Evolutionary conservation across 2,888 invertebrate genomes (phyloP), one percentile per base, ranked within the genome.

Genomic region (Netelia melanura): DNA sequence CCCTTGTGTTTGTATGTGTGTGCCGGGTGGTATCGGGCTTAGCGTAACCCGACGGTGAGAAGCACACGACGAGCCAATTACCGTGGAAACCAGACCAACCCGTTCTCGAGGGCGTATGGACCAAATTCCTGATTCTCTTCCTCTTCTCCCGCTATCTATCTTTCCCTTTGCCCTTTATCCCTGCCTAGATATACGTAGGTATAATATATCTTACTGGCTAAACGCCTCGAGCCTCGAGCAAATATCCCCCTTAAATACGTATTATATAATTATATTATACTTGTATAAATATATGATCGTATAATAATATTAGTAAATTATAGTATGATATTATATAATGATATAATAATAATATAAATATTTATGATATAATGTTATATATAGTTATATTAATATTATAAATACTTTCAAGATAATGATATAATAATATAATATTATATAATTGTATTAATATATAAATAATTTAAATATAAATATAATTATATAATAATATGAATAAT

Each of bases 41-140:
- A 23, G 48, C 9, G n/a, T 65, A 21, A 43, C 65, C 25, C 74
- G 74, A 75, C 68, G 52, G 52, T 61, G 64, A 81, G 44, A 67
- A 67, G 23, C 67, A 67, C 52, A 72, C 74, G 64, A 84, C 85
- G 76, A 83, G 87, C 89, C 89, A 90, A 89, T 89, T 88, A 85
- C 80, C 84, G 81, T 85, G 86, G 86, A 89, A 90, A 90, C 84
- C 87, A 82, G 90, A 88, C 81, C 89, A 88, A 83, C 72, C 79
- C 52, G 56, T 38, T 67, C 43, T 74, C 67, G 76, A 77, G 81
- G 67, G 62, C 79, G 62, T 71, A 56, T 77, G 81, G 62, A 79
- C 68, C 82, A 71, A 84, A 84, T 80, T 80, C 67, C 72, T 75
- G 72, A 67, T 62, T 58, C 75, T 30, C 76, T 17, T 17, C 17